A percentile compares a stretch with the other conserved stretches of the same genome.
Conservation (phyloP, 2,113 vertebrate genomes). For the Ranitomeya variabilis region DNA sequence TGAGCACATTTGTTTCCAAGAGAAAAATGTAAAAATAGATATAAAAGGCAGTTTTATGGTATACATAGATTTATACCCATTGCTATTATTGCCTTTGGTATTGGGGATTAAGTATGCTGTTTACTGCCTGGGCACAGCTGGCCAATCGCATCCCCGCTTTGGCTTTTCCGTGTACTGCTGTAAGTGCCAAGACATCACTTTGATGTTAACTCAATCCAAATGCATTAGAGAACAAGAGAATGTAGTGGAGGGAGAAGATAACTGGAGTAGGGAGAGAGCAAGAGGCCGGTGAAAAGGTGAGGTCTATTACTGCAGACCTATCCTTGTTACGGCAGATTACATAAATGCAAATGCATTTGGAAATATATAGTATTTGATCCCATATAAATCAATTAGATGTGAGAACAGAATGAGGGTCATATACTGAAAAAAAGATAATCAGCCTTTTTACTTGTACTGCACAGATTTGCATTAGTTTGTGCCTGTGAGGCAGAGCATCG, state of each 20-base stretch:
- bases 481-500: neutral
- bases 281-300: constrained; percentile 15
- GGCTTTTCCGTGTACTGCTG: constrained; percentile 32
- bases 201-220: constrained; percentile 50
- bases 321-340: neutral
- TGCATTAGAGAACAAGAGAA: constrained; percentile 35
- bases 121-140: constrained; percentile 15
- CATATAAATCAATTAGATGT: neutral
- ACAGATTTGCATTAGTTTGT: neutral
- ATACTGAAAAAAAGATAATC: neutral
- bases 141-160: constrained; percentile 16
- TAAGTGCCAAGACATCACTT: constrained; percentile 46
- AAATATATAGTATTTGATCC: neutral
- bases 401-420: neutral
- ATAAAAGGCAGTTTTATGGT: neutral
- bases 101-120: constrained; percentile 23
- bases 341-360: neutral
- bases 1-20: constrained; percentile 7
- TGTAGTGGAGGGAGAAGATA: constrained; percentile 28
- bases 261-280: neutral
- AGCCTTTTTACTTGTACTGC: neutral
- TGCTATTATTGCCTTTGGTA: constrained; percentile 12
- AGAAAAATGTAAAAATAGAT: constrained; percentile 10
- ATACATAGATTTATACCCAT: constrained; percentile 8
- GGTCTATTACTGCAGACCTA: neutral